These are phyloP conservation scores for Pollenia amentaria DNA, from an alignment of 2,888 invertebrate genomes.

Conservation along the genomic window DNA sequence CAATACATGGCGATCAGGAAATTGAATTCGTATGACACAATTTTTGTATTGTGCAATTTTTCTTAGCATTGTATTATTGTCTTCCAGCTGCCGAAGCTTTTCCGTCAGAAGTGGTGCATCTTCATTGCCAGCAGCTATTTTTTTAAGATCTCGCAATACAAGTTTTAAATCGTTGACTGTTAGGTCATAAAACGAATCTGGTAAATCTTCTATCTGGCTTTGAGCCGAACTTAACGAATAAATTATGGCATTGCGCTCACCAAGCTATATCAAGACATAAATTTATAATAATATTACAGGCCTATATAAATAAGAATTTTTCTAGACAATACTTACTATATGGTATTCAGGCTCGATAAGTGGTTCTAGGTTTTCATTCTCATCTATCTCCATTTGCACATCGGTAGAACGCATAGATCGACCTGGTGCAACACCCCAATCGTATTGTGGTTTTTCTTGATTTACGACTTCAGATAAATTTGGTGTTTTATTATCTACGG, in stretches of 20 bases:
- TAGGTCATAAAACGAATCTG: constrained; percentile 95
- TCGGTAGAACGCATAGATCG: constrained; percentile 77
- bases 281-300: neutral
- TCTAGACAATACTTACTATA: constrained; percentile 77
- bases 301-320: constrained; percentile 36
- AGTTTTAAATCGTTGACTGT: constrained; percentile 92
- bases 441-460: constrained; percentile 77
- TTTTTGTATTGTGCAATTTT: constrained; percentile 89
- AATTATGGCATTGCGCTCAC: constrained; percentile 90
- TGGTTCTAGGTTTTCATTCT: constrained; percentile 69
- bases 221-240: constrained; percentile 88
- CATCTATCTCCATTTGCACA: constrained; percentile 41
- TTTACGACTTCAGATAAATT: constrained; percentile 45
- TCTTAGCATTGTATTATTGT: constrained; percentile 86
- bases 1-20: constrained; percentile 93
- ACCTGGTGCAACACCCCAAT: constrained; percentile 82
- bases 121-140: constrained; percentile 87
- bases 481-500: constrained; percentile 33
- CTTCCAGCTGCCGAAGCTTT: constrained; percentile 87
- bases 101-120: constrained; percentile 90
- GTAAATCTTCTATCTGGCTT: constrained; percentile 88
- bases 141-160: constrained; percentile 90
- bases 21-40: constrained; percentile 92
- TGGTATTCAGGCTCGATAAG: constrained; percentile 78
- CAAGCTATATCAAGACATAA: constrained; percentile 86